Conservation (phyloP, 2,113 vertebrate species). For the Pardalotus punctatus region DNA sequence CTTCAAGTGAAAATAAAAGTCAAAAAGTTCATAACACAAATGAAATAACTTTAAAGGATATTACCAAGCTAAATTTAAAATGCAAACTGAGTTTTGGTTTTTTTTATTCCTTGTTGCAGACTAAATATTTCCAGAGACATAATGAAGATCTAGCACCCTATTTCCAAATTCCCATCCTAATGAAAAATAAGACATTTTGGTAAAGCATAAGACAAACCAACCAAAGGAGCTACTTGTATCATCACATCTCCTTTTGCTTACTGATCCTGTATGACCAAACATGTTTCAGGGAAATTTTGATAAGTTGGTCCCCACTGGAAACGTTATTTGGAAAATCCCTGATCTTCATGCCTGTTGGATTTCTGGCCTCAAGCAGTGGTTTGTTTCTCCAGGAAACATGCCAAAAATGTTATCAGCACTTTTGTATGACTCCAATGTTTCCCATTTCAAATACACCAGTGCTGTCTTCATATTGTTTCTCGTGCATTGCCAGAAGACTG, state of each 20-base stretch:
- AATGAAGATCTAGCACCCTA: neutral
- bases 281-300: neutral
- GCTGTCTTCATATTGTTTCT: neutral
- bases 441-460: neutral
- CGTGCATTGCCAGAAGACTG: neutral
- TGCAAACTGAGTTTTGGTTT: neutral
- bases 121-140: neutral
- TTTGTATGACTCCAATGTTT: neutral
- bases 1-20: neutral
- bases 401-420: neutral
- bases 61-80: neutral
- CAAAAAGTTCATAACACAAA: neutral
- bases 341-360: neutral
- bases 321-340: neutral
- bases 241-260: neutral
- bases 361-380: neutral
- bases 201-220: neutral
- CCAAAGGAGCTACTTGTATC: neutral
- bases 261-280: neutral
- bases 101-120: neutral
- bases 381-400: neutral
- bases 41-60: neutral
- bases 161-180: neutral
- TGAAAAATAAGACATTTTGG: neutral
- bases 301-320: neutral